These are phyloP conservation scores for Morpho deidamia DNA, from an alignment of 2,888 invertebrate species.

Conservation along the genomic window DNA sequence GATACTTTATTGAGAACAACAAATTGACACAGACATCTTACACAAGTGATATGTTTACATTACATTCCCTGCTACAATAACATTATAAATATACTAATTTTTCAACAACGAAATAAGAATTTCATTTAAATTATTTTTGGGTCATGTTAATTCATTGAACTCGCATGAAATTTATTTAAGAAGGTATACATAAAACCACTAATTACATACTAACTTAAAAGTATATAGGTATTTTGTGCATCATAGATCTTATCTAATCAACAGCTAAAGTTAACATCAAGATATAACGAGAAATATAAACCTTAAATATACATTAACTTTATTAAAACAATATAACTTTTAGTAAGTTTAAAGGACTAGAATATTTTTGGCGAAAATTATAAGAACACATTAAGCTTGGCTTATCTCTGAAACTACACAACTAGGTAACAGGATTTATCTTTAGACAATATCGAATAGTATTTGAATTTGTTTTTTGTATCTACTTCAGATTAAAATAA, in stretches of 20 bases:
- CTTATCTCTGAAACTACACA: not conserved
- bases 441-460: not conserved
- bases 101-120: not conserved
- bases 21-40: slow-evolving; percentile 59
- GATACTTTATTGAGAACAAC: slow-evolving; percentile 53
- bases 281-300: slow-evolving; percentile 2
- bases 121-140: no score
- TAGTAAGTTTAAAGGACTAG: not conserved
- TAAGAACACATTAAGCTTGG: slow-evolving; percentile 10
- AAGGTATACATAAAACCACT: no score
- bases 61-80: slow-evolving; percentile 7
- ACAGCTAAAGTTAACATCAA: no score
- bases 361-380: slow-evolving; percentile 8
- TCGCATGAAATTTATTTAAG: no score
- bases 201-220: no score
- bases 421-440: not conserved
- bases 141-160: no score
- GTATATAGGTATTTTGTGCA: no score
- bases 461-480: no score
- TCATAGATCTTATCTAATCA: no score
- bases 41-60: slow-evolving; percentile 47
- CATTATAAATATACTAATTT: not conserved
- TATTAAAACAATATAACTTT: not conserved
- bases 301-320: not conserved
- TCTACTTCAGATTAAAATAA: no score